These are phyloP conservation scores for Cryptocheilus praepositus DNA, from an alignment of 2,888 invertebrate species.

Conservation along the genomic window DNA sequence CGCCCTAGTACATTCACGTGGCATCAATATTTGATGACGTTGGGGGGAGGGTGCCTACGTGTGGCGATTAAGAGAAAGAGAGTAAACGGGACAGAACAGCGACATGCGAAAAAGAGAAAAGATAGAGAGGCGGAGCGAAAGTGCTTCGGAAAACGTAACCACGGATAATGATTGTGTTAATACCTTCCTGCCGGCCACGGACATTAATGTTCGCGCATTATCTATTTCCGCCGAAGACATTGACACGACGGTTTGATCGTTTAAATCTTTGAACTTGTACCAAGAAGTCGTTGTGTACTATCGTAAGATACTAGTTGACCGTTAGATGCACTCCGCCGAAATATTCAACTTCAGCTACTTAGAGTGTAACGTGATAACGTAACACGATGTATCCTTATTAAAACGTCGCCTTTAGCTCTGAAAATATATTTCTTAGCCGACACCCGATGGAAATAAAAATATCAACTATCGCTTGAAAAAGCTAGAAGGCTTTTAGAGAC, in stretches of 20 bases:
- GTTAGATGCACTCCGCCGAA: no score
- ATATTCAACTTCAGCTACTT: no score
- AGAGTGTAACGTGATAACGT: not conserved
- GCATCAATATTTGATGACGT: slow-evolving; percentile 52
- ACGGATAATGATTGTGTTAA: slow-evolving; percentile 13
- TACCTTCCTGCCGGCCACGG: slow-evolving; percentile 9
- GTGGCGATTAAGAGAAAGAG: no score
- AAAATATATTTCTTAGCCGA: no score
- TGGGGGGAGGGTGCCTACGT: slow-evolving; percentile 10
- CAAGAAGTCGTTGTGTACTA: no score
- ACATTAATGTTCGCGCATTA: no score
- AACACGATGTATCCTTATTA: not conserved
- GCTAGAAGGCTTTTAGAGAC: no score
- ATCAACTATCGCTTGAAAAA: no score
- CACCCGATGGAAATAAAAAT: no score
- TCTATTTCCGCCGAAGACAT: slow-evolving; percentile 4
- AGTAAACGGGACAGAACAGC: not conserved
- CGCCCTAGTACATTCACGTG: slow-evolving; percentile 36
- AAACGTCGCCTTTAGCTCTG: slow-evolving; percentile 1
- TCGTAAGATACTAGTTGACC: not conserved
- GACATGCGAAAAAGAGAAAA: not conserved
- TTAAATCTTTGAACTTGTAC: no score
- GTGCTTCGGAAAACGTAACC: slow-evolving; percentile 15
- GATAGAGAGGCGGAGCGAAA: slow-evolving; percentile 25
- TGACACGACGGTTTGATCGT: not conserved